Evolutionary conservation across 2,113 vertebrate species (phyloP).

Genomic region (Spermophilus dauricus): DNA sequence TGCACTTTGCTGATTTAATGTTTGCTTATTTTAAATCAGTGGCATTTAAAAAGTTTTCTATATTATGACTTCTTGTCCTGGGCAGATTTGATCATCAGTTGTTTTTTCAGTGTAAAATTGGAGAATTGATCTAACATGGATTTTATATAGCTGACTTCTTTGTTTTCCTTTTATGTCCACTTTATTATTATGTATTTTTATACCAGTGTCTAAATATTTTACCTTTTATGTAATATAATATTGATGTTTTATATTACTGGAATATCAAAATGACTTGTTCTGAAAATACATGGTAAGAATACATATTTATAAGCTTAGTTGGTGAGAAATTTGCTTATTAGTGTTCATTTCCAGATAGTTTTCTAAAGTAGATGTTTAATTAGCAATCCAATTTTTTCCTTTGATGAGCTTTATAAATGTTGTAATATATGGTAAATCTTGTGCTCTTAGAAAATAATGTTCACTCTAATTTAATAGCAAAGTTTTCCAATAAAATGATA

Average conservation of each 20-base stretch:
- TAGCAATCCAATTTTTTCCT: neutral
- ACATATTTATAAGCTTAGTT: neutral
- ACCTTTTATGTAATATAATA: too few relatives aligned
- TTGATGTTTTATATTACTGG: neutral
- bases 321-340: neutral
- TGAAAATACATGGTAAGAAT: neutral
- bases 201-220: neutral
- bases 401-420: neutral
- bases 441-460: neutral
- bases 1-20: neutral
- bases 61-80: neutral
- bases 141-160: neutral
- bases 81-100: neutral
- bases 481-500: slow-evolving; percentile 17
- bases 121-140: neutral
- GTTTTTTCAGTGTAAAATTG: neutral
- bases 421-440: neutral
- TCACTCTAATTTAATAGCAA: neutral
- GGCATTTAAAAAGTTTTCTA: neutral
- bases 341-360: neutral
- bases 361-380: slow-evolving; percentile 36
- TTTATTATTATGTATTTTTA: neutral
- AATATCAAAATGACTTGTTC: slow-evolving; percentile 24
- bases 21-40: neutral
- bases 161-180: neutral